Base-by-base conservation (phyloP, 2,113 vertebrate genomes). In the Peromyscus californicus region DNA sequence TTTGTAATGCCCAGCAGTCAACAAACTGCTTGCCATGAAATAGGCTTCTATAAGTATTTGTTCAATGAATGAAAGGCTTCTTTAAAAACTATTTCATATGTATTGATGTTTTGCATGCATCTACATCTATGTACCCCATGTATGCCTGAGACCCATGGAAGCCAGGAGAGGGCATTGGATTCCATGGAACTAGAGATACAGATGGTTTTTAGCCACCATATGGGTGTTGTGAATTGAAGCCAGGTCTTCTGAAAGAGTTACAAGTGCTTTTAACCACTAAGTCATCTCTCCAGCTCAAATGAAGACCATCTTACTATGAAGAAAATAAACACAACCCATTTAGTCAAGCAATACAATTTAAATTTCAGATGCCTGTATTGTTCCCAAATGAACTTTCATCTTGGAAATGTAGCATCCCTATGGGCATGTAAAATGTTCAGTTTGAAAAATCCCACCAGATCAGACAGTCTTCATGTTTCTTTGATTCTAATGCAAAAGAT, bases 361-460 rank as follows among this genome's bases (percentile, higher is more conserved):
- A 61, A 74, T 91, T 91, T 80, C 1, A 84, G 90, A 91, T 3
- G 3, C 1, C 0, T 51, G 33, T 70, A 39, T 84, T 84, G 1
- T 45, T 93, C 54, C 19, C 45, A 93, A 83, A 70, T 91, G 7
- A 88, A 93, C 80, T 91, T 48, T 70, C 74, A 80, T 29, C 13
- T 63, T 26, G 39, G 67, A 96, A n/a, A 33, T 75, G 22, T 3
- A 89, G 24, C 8, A 89, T 7, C 3, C 31, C 59, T 57, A 89
- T 3, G 2, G 12, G 31, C 13, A 95, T 36, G 15, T 65, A n/a
- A 76, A 94, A 95, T 63, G 15, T 12, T 63, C 45, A 74, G 2
- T 89, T 96, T 75, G 42, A 45, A 79, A 5, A 89, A 36, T 57
- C 0, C 15, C 45, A 45, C 1, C 29, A 2, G 45, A 61, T 79